Evolutionary conservation across 2,888 invertebrate genomes (phyloP), one percentile per base, ranked within the genome.

Genomic region (Leucozona laternaria): DNA sequence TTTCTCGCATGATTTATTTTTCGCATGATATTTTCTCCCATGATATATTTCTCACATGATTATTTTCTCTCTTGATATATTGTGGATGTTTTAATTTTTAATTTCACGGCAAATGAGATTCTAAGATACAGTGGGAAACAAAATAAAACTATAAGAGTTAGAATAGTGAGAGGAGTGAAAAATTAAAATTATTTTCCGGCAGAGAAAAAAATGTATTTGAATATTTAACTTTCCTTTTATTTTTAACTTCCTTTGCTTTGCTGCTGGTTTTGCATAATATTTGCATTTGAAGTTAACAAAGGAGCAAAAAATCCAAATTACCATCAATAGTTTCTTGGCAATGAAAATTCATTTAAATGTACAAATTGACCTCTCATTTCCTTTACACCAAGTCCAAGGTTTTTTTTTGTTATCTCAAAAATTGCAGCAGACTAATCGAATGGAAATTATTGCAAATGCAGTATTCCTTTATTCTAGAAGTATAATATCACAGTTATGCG

Each of bases 291-390:
- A 58, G 11, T 34, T 60, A 50, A 58, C 13, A 20, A 13, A 31
- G 25, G 15, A 20, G 40, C 22, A 17, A 43, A 22, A 15, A 4
- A 15, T 34, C 25, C 31, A 68, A 58, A 7, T 53, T 25, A 40
- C 53, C 53, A 34, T 25, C 76, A 66, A 66, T 66, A 20, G 20
- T 22, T 79, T 48, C 73, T 68, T 20, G 20, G 58, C 71, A 80
- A 80, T 80, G 73, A 85, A 85, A 81, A 78, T 73, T 43, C 55
- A 81, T 80, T 85, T 80, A 73, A 85, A 81, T 62, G 62, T 55
- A 62, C 68, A 60, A 77, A 81, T 81, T 73, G 82, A 82, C 75
- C 82, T 79, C 66, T 86, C 78, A 70, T 82, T 86, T 86, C 78
- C 82, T 71, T 82, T 78, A 72, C 75, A 37, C 70, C 28, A 50